Base-by-base conservation (phyloP, 2,888 invertebrate species). In the Drosophila prostipennis region DNA sequence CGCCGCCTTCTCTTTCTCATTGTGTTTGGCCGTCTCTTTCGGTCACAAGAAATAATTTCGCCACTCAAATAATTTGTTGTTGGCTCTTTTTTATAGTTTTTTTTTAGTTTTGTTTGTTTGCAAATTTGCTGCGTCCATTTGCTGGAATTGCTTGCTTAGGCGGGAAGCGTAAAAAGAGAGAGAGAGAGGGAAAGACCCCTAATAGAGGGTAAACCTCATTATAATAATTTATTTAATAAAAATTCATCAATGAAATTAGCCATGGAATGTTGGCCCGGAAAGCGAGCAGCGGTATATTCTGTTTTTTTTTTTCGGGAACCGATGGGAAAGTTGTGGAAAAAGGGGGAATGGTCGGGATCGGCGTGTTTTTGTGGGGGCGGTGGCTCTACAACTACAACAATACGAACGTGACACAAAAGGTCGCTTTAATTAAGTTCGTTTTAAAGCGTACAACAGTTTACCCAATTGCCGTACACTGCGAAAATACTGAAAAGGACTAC, bases 171-270 rank as follows among this genome's bases (percentile, higher is more conserved):
- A 43, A 26, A 60, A 42, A 48, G 3, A 2, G 23, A 26, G 26
- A 26, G 13, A 8, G 34, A 45, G 26, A 45, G 29, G 16, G 29
- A 26, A 8, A 26, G 45, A 53, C 67, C 61, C 29, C 61, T 40
- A 45, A 39, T 54, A 34, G 64, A 45, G 71, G 65, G 45, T 42
- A 55, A 70, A 55, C 49, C 87, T 88, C 78, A 84, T 84, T 84
- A 86, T 74, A 84, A 84, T 85, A 84, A 88, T 89, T 84, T 88
- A 89, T 84, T 84, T 74, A 88, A 89, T 88, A 88, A 84, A 89
- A 89, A 78, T 86, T 89, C 87, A 88, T 88, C 89, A 88, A 84
- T 89, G 89, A 83, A 89, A 84, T 84, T 81, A 87, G 87, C 76
- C 76, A 74, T 72, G 65, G 65, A 65, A 65, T 65, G 43, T 64